Evolutionary conservation across 2,888 invertebrate species (phyloP), one percentile per base, ranked within the genome.

Genomic region (Eilema depressum): DNA sequence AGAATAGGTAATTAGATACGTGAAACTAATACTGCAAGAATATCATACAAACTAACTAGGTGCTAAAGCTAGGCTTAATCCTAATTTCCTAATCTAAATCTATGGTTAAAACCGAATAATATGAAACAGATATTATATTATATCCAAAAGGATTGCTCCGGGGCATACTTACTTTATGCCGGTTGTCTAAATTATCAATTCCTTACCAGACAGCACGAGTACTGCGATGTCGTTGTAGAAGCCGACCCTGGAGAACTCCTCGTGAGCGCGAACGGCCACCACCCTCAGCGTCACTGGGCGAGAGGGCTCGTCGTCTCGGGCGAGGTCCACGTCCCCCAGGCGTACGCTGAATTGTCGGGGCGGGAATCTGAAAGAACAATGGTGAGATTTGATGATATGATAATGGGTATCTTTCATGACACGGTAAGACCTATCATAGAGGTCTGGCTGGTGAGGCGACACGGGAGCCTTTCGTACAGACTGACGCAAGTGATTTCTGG

Each of bases 191-290:
- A 26, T 28, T 53, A 14, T 26, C 17, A n/a, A 61, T 25, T 3
- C 75, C 86, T 86, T 73, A 95, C 95, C 96, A 82, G 96, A 97
- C 33, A 98, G 91, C 77, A 97, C 97, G 61, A 98, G 93, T n/a
- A 98, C 91, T 0, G 99, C 99, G 73, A 99, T 98, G 87, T 99
- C 99, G 82, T 99, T 99, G 91, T 98, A 99, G 91, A 98, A 99
- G n/a, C 98, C 98, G 71, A 98, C 97, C 67, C 98, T 96, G 12
- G 97, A 98, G 94, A 99, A 99, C 86, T 97, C 92, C 26, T 97
- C 97, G 92, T 99, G 99, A 0, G 98, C 98, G 57, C 97, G 96
- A 33, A 98, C 97, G 75, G 97, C 97, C 23, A 96, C 96, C 26
- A 98, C 98, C 7, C 97, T 96, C 85, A 97, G 96, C 0, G 98